Percentiles rank a stretch among this genome's conserved stretches.
phyloP scores from a whole-genome alignment of 2,888 invertebrate genomes.

The Chloroclysta siterata region DNA sequence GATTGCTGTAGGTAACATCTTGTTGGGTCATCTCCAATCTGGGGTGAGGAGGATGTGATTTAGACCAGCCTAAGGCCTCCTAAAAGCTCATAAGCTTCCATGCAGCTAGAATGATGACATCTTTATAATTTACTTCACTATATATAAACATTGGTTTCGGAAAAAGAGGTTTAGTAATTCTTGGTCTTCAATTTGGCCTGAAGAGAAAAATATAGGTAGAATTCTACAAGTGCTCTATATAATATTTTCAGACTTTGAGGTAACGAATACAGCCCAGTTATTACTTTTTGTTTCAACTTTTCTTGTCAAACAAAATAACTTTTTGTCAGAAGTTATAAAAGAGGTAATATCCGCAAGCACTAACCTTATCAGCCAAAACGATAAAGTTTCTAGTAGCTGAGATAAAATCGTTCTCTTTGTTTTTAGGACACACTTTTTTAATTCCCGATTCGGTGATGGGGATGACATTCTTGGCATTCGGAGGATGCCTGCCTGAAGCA shows the following conservation, averaged over 20 bases:
- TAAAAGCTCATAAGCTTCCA: too few relatives aligned
- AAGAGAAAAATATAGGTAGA: too few relatives aligned
- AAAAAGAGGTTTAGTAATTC: too few relatives aligned
- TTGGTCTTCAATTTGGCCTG: too few relatives aligned
- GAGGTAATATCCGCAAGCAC: neutral
- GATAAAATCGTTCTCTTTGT: neutral
- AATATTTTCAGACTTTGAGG: neutral
- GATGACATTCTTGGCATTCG: slow-evolving; percentile 95
- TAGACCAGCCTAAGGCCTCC: too few relatives aligned
- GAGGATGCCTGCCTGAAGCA: slow-evolving; percentile 94
- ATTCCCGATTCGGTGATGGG: slow-evolving; percentile 96
- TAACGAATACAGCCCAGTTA: neutral
- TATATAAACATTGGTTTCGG: too few relatives aligned
- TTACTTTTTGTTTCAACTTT: neutral
- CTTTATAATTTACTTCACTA: too few relatives aligned
- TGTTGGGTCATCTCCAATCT: too few relatives aligned
- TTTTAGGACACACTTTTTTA: slow-evolving; percentile 88
- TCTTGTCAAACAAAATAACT: neutral
- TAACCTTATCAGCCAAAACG: neutral
- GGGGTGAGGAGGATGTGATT: too few relatives aligned
- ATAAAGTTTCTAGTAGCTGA: neutral
- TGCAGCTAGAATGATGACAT: too few relatives aligned
- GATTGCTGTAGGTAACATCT: too few relatives aligned
- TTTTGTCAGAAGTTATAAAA: neutral
- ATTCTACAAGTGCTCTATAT: neutral